Conservation (phyloP, 2,113 vertebrate genomes). For the Hemiprocne comata region DNA sequence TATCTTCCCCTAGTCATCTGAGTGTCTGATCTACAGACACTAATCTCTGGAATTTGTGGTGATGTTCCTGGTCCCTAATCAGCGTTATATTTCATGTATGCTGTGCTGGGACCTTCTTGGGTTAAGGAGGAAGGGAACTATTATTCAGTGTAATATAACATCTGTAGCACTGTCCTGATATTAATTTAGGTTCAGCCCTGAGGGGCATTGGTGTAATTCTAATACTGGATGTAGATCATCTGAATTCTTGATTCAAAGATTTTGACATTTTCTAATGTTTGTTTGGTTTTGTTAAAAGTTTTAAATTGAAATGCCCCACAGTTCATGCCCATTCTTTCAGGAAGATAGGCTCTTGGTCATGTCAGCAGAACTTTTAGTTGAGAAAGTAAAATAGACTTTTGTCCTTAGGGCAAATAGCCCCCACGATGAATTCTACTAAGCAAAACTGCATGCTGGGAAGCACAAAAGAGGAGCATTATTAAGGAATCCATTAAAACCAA, state of each 20-base stretch:
- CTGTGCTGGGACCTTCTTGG: background rate
- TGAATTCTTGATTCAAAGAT: slow-evolving; percentile 41
- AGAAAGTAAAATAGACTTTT: background rate
- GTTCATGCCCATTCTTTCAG: background rate
- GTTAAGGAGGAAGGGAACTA: background rate
- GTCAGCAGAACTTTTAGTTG: background rate
- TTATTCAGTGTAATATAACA: background rate
- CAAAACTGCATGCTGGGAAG: slow-evolving; percentile 61
- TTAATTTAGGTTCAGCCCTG: slow-evolving; percentile 19
- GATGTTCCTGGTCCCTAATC: slow-evolving; percentile 18
- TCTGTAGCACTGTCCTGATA: background rate
- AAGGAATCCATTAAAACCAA: slow-evolving; percentile 55
- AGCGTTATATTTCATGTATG: slow-evolving; percentile 30
- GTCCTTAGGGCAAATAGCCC: background rate
- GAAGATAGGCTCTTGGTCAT: background rate
- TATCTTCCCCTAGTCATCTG: background rate
- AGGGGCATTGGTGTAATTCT: slow-evolving; percentile 11
- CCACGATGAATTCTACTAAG: background rate
- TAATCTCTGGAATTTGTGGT: slow-evolving; percentile 69
- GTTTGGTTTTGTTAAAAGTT: background rate
- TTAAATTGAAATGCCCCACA: background rate
- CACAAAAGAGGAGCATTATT: slow-evolving; percentile 57
- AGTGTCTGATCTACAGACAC: slow-evolving; percentile 43
- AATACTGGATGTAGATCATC: slow-evolving; percentile 9
- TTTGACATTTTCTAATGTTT: background rate